phyloP scores from a whole-genome alignment of 2,888 invertebrate genomes.

The Ethmia dodecea region DNA sequence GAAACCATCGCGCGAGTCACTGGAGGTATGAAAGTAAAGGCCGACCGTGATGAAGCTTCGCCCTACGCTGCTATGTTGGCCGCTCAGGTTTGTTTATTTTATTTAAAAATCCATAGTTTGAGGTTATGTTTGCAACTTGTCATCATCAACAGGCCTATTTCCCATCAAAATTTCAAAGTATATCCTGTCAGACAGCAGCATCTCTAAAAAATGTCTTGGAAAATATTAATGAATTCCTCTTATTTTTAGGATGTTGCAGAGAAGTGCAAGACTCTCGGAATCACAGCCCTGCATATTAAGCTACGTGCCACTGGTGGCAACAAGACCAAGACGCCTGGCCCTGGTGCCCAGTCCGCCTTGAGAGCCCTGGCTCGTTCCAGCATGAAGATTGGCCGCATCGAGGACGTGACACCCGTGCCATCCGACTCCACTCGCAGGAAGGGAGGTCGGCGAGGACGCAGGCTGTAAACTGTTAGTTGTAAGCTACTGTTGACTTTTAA shows the following conservation, averaged over 20 bases:
- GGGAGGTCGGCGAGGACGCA: conserved; percentile 99
- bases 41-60: conserved; percentile 99
- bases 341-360: conserved; percentile 98
- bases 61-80: conserved; percentile 99
- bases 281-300: conserved; percentile 98
- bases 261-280: conserved; percentile 97
- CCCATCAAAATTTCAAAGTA: neutral
- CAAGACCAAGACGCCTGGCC: conserved; percentile 98
- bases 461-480: conserved; percentile 88
- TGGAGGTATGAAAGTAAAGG: conserved; percentile 99
- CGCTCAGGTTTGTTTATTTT: conserved; percentile 86
- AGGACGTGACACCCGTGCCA: conserved; percentile 99
- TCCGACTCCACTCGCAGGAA: conserved; percentile 99
- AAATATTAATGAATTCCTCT: neutral
- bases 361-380: conserved; percentile 98
- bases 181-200: neutral
- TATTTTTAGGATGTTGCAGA: conserved; percentile 95
- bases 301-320: conserved; percentile 99
- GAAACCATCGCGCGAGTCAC: conserved; percentile 97
- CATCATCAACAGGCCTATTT: conserved; percentile 1
- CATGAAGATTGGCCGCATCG: conserved; percentile 99
- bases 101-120: conserved; percentile 18
- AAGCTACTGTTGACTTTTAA: conserved; percentile 63
- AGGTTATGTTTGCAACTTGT: conserved; percentile 35
- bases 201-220: neutral